Percentiles rank a stretch among this genome's conserved stretches.
Conservation (phyloP, 2,888 invertebrate species). For the Melieria omissa region DNA sequence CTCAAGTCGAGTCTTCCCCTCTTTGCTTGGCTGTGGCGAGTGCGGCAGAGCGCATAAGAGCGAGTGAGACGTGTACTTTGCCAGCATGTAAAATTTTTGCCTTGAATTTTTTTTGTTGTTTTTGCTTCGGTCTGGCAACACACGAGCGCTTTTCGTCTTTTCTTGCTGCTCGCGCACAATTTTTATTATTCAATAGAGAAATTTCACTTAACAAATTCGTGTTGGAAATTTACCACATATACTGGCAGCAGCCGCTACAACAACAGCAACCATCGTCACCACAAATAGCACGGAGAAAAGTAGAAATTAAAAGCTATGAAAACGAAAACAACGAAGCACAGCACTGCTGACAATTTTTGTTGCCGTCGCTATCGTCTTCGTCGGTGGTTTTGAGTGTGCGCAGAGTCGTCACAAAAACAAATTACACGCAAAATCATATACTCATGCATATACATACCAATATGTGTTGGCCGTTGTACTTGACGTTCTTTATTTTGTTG, state of each 20-base stretch:
- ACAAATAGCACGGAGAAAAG: conserved; percentile 5
- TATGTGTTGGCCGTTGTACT: neutral
- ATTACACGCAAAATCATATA: neutral
- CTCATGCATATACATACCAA: neutral
- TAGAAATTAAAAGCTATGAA: neutral
- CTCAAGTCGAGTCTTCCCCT: conserved; percentile 25
- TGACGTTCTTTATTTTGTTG: no score
- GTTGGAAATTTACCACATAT: conserved; percentile 42
- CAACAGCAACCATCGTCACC: conserved; percentile 35
- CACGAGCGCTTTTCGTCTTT: neutral
- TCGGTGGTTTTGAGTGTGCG: neutral
- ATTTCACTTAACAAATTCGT: conserved; percentile 23
- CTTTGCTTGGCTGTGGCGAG: conserved; percentile 8
- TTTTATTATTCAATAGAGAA: neutral
- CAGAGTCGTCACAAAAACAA: neutral
- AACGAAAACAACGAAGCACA: no score
- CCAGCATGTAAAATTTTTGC: conserved; percentile 1
- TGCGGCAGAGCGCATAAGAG: conserved; percentile 22
- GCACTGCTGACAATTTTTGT: no score
- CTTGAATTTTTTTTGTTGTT: conserved; percentile 2
- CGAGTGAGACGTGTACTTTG: conserved; percentile 28
- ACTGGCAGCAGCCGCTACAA: conserved; percentile 45
- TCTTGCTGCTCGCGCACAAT: no score
- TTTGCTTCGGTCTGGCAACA: neutral
- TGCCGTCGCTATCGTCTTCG: conserved; percentile 1